Conservation (phyloP, 2,797 vertebrate genomes). For the Sebastes minor region DNA sequence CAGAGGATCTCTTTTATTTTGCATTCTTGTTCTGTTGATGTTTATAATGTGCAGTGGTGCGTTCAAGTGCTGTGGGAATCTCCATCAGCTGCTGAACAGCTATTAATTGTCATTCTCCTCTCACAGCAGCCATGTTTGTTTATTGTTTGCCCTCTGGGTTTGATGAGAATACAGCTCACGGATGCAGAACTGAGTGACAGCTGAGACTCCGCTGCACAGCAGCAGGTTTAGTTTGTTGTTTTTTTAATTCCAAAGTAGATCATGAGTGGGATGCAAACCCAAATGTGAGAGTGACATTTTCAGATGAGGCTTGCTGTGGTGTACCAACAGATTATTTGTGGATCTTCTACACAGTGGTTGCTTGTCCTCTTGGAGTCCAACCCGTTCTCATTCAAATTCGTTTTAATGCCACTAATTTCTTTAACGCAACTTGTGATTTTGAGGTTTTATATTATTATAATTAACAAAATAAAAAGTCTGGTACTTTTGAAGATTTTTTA, state of each 20-base stretch:
- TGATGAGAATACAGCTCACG: not conserved
- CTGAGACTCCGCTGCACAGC: not conserved
- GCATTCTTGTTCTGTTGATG: not conserved
- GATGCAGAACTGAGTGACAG: not conserved
- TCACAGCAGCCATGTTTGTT: not conserved
- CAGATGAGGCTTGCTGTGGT: not conserved
- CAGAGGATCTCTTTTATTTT: not conserved
- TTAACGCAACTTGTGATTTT: too few species aligned
- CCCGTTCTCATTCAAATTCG: not conserved
- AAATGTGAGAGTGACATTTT: not conserved
- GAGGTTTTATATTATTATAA: too few species aligned
- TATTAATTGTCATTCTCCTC: not conserved
- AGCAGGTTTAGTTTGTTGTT: not conserved
- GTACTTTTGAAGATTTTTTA: too few species aligned
- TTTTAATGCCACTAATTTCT: too few species aligned
- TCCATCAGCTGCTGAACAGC: not conserved
- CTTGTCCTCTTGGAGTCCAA: not conserved
- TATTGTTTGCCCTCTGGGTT: not conserved
- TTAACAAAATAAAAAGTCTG: too few species aligned
- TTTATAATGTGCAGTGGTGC: not conserved
- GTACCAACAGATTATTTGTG: not conserved
- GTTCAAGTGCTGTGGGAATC: not conserved
- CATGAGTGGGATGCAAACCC: not conserved
- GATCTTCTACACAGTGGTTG: not conserved
- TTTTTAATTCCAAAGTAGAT: not conserved